phyloP scores from a whole-genome alignment of 92 coral and sea anemone species.

The Hydrozoanthus gracilis region DNA sequence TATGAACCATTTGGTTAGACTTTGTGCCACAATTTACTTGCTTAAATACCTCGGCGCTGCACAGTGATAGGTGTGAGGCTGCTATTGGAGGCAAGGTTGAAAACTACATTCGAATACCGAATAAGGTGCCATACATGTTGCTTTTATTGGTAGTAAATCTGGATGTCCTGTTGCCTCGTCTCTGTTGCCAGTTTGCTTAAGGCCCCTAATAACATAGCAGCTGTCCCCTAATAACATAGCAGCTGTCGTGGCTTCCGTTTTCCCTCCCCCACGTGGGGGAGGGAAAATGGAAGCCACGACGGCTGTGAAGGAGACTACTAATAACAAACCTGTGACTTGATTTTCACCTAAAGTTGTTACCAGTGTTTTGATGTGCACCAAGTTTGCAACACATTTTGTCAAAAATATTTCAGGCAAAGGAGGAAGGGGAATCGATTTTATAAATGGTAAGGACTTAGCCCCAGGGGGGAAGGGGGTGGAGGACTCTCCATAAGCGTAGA shows the following conservation, averaged over 20 bases:
- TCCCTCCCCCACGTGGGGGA: no score
- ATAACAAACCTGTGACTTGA: slow-evolving; percentile 11
- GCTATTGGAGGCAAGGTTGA: slow-evolving; percentile 15
- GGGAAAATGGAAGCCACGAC: no score
- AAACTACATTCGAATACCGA: slow-evolving; percentile 8
- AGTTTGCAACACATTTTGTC: slow-evolving; percentile 4
- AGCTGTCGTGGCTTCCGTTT: no score
- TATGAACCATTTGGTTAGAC: slow-evolving; percentile 22
- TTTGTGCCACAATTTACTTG: slow-evolving; percentile 27
- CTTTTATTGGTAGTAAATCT: slow-evolving; percentile 23
- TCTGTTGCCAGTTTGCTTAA: slow-evolving; percentile 10
- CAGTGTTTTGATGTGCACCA: slow-evolving; percentile 9
- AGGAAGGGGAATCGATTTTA: background rate
- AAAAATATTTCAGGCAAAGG: background rate
- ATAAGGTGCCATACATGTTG: slow-evolving; percentile 26
- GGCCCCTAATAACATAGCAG: slow-evolving; percentile 13
- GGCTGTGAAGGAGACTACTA: no score
- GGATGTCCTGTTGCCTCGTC: slow-evolving; percentile 9
- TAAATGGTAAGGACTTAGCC: slow-evolving; percentile 4
- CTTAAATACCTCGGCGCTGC: background rate
- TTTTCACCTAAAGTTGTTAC: slow-evolving; percentile 3
- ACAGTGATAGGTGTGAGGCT: slow-evolving; percentile 10
- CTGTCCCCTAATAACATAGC: no score
- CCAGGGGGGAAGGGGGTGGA: no score
- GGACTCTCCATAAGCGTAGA: no score